These are phyloP conservation scores for Spodoptera frugiperda DNA, from an alignment of 1,140 invertebrate genomes.

Conservation along the genomic window DNA sequence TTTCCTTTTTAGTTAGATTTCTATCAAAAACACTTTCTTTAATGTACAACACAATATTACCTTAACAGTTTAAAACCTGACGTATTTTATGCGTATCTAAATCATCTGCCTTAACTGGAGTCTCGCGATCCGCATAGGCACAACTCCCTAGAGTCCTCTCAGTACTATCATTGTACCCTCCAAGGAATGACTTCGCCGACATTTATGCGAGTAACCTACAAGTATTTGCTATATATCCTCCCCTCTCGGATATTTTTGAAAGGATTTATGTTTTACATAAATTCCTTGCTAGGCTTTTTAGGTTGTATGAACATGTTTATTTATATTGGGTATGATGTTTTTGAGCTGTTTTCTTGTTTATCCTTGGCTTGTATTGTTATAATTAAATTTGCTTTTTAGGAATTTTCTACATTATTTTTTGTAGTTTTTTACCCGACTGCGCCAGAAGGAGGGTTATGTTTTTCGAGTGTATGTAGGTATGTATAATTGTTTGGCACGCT, in stretches of 20 bases:
- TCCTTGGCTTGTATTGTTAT: too few relatives aligned
- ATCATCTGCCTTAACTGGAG: conserved; percentile 4
- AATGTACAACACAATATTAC: too few relatives aligned
- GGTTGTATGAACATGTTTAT: neutral
- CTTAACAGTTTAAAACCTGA: too few relatives aligned
- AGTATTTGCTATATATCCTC: conserved; percentile 31
- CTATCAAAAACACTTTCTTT: too few relatives aligned
- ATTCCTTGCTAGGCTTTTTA: neutral
- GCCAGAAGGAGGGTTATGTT: too few relatives aligned
- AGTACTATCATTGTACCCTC: conserved; percentile 58
- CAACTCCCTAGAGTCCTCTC: conserved; percentile 52
- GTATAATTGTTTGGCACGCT: too few relatives aligned
- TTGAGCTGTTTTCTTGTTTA: too few relatives aligned
- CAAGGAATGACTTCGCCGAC: conserved; percentile 26
- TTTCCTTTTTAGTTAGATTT: too few relatives aligned
- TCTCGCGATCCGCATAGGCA: neutral
- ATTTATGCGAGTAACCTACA: conserved; percentile 37
- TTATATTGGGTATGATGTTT: neutral
- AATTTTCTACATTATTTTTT: too few relatives aligned
- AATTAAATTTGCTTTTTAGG: too few relatives aligned
- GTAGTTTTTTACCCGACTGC: too few relatives aligned
- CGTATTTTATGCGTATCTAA: conserved; percentile 1
- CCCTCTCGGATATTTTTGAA: conserved; percentile 31
- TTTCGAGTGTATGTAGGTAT: too few relatives aligned
- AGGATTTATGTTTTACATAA: conserved; percentile 38